Evolutionary conservation across 30 jellyfish, hydroid and myxozoan species (phyloP).

Genomic region (Hydractinia echinata): DNA sequence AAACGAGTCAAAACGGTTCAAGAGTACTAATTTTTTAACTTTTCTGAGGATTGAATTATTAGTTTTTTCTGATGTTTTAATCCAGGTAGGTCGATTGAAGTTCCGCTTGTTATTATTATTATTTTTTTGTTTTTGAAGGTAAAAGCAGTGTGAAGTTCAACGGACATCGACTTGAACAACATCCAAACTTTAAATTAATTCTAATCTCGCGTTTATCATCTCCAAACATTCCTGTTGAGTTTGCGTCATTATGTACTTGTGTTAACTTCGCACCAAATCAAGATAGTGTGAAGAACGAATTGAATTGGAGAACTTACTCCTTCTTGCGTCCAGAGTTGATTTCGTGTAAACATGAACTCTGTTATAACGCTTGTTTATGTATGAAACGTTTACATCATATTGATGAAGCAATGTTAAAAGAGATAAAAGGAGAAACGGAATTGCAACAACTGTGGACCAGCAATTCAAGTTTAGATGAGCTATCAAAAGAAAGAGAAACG

Average conservation of each 20-base stretch:
- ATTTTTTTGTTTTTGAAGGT: too few species aligned
- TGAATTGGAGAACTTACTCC: conserved; percentile 31
- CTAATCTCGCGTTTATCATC: conserved; percentile 30
- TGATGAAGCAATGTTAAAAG: conserved; percentile 36
- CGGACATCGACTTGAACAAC: conserved; percentile 59
- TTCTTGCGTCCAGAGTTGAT: conserved; percentile 43
- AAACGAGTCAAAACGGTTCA: too few species aligned
- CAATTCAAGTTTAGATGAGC: conserved; percentile 31
- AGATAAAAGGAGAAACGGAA: conserved; percentile 38
- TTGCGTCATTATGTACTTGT: conserved; percentile 40
- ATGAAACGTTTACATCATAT: conserved; percentile 33
- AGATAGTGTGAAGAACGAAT: conserved; percentile 40
- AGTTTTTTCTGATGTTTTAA: too few species aligned
- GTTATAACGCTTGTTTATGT: conserved; percentile 35
- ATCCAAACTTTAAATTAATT: conserved; percentile 51
- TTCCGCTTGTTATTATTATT: too few species aligned
- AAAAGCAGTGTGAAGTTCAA: conserved; percentile 15
- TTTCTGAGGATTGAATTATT: too few species aligned
- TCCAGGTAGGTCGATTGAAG: too few species aligned
- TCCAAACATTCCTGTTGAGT: conserved; percentile 33
- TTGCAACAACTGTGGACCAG: conserved; percentile 52
- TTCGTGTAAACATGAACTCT: conserved; percentile 24
- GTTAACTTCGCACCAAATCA: conserved; percentile 58
- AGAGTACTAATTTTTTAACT: too few species aligned
- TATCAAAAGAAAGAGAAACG: not conserved